phyloP scores from a whole-genome alignment of 2,113 vertebrate genomes.

The Carassius gibelio region DNA sequence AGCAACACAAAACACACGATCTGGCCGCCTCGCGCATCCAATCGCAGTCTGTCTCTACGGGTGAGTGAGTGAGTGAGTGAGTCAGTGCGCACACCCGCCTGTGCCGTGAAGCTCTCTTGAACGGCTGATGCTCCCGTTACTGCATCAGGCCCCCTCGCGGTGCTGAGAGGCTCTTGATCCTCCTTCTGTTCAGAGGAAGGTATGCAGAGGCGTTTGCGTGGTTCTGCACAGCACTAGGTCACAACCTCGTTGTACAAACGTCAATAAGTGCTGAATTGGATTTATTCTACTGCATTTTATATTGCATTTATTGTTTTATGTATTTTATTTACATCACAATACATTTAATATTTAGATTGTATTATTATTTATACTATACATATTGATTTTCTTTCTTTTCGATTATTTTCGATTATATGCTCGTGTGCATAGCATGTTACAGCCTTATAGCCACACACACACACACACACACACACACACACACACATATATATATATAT shows the following conservation, averaged over 20 bases:
- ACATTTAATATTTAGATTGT: neutral
- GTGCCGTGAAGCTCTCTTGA: constrained; percentile 1
- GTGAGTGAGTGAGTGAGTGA: constrained; percentile 10
- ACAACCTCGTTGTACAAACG: neutral
- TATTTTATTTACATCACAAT: neutral
- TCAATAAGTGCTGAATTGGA: neutral
- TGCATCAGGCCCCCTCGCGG: constrained; percentile 37
- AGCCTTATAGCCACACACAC: too few species aligned
- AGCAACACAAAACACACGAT: constrained; percentile 17
- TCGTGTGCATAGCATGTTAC: too few species aligned
- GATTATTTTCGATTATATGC: too few species aligned
- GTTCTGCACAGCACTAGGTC: neutral
- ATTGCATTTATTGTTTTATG: neutral
- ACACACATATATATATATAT: too few species aligned
- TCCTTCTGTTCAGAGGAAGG: neutral
- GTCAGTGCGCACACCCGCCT: constrained; percentile 31
- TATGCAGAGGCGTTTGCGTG: neutral
- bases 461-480: too few species aligned
- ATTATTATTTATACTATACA: neutral
- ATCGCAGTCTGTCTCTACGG: constrained; percentile 2
- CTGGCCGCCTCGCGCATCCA: constrained; percentile 25
- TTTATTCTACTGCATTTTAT: neutral
- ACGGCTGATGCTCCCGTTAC: constrained; percentile 26
- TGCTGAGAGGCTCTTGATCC: neutral
- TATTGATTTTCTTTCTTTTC: neutral